Percentiles rank a stretch among this genome's conserved stretches.
phyloP scores from a whole-genome alignment of 2,888 invertebrate genomes.

The Exephanes ischioxanthus region DNA sequence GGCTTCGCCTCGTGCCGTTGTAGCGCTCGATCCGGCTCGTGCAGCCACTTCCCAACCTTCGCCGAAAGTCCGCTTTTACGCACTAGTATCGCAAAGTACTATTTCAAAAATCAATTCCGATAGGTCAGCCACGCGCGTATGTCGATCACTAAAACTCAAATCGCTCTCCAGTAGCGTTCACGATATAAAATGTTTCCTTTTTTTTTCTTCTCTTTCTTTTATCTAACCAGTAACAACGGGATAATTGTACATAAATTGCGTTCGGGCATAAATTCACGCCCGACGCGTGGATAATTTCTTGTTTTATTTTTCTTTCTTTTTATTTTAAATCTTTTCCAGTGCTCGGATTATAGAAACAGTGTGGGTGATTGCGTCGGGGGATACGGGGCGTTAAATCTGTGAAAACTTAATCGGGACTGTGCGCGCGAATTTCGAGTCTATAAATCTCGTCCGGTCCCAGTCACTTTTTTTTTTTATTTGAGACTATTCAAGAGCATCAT shows the following conservation, averaged over 20 bases:
- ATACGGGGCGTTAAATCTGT: conserved; percentile 79
- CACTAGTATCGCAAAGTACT: too few species aligned
- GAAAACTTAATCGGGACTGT: conserved; percentile 82
- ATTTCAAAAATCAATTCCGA: conserved; percentile 52
- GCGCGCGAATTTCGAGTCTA: conserved; percentile 74
- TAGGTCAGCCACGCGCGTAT: conserved; percentile 63
- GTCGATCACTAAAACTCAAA: conserved; percentile 73
- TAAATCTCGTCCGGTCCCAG: conserved; percentile 51
- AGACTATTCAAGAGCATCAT: conserved; percentile 34
- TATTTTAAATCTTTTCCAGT: conserved; percentile 53
- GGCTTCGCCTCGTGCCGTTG: too few species aligned
- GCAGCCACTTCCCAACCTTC: too few species aligned
- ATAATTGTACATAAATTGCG: conserved; percentile 65
- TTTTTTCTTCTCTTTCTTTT: conserved; percentile 17
- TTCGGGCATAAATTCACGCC: conserved; percentile 22
- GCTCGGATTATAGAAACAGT: conserved; percentile 63
- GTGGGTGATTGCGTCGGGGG: conserved; percentile 60
- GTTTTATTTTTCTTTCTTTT: conserved; percentile 41
- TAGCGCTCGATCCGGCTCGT: too few species aligned
- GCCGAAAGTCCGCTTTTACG: too few species aligned
- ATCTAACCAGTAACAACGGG: conserved; percentile 65
- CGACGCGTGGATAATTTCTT: conserved; percentile 58
- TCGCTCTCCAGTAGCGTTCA: conserved; percentile 80
- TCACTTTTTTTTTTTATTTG: conserved; percentile 35
- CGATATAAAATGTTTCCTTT: conserved; percentile 76